Conservation (phyloP, 2,888 invertebrate genomes). For the Chydorus sphaericus region DNA sequence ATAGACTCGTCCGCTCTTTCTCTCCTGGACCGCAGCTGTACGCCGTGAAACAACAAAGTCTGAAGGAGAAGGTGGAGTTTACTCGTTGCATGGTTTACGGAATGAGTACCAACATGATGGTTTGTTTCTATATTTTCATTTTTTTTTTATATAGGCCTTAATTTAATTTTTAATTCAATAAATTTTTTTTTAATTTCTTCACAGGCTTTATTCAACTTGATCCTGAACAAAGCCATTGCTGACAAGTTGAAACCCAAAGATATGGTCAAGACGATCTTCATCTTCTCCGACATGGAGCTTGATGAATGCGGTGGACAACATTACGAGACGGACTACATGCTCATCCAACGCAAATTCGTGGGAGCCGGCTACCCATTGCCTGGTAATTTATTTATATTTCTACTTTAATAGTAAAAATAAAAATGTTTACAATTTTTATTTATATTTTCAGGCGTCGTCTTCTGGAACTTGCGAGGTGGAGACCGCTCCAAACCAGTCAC, state of each 20-base stretch:
- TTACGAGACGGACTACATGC: constrained; percentile 16
- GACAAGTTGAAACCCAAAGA: constrained; percentile 14
- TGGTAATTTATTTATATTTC: too few species aligned
- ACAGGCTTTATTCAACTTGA: constrained; percentile 16
- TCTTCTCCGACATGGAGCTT: constrained; percentile 20
- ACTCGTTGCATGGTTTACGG: constrained; percentile 17
- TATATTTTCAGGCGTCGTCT: constrained; percentile 18
- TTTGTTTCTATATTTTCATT: not conserved
- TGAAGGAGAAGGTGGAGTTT: constrained; percentile 14
- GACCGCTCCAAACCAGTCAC: constrained; percentile 17
- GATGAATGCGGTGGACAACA: constrained; percentile 14
- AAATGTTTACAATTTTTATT: too few species aligned
- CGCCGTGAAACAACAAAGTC: not conserved
- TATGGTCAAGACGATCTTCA: constrained; percentile 18
- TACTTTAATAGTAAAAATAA: too few species aligned
- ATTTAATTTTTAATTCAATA: too few species aligned
- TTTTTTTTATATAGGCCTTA: too few species aligned
- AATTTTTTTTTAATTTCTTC: too few species aligned
- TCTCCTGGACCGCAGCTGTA: constrained; percentile 13
- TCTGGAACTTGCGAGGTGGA: constrained; percentile 19
- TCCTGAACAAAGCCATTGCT: constrained; percentile 14
- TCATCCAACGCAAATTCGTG: constrained; percentile 14
- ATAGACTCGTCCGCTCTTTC: constrained; percentile 14
- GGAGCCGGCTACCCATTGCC: constrained; percentile 13
- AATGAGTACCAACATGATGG: constrained; percentile 15